Percentiles rank a stretch among this genome's conserved stretches.
Conservation (phyloP, 2,797 vertebrate species). For the Ibycter americanus region DNA sequence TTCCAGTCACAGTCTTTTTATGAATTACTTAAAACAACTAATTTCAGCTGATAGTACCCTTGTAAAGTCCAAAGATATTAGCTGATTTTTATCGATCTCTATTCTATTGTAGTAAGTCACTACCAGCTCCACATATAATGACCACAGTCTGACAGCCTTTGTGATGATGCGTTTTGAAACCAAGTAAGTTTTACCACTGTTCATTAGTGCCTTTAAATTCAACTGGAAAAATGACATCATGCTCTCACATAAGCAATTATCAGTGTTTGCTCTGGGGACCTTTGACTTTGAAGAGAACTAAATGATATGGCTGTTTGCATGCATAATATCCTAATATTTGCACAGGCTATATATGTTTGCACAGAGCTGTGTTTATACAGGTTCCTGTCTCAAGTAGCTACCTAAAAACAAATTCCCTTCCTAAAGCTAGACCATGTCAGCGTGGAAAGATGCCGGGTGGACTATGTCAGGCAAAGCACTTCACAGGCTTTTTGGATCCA, state of each 20-base stretch:
- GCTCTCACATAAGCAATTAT: background rate
- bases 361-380: background rate
- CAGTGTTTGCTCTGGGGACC: background rate
- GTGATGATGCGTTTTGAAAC: background rate
- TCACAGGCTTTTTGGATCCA: background rate
- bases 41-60: background rate
- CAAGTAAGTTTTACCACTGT: background rate
- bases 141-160: background rate
- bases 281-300: constrained; percentile 1
- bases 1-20: background rate
- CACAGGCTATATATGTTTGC: background rate
- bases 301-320: background rate
- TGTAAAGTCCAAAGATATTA: background rate
- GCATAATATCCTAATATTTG: background rate
- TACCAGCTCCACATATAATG: background rate
- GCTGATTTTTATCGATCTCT: background rate
- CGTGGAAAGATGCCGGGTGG: accelerated
- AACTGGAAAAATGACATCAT: background rate
- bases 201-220: background rate
- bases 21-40: background rate
- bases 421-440: background rate
- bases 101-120: background rate
- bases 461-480: background rate
- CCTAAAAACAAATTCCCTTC: background rate
- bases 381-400: background rate